Percentiles rank a stretch among this genome's conserved stretches.
These are phyloP conservation scores for Tortricodes alternella DNA, from an alignment of 2,888 invertebrate species.

Conservation along the genomic window DNA sequence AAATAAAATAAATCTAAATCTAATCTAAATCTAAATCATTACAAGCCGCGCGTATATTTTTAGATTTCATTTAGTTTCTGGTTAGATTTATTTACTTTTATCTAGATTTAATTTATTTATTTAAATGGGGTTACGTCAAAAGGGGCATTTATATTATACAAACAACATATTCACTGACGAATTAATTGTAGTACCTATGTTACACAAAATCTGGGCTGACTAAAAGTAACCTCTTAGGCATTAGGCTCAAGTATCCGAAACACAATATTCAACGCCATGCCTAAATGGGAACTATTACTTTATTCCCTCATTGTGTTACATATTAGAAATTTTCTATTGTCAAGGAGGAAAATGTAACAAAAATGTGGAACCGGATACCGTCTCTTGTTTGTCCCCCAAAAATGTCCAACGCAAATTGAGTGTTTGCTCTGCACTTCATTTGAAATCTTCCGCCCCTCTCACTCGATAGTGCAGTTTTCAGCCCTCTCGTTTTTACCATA, in stretches of 20 bases:
- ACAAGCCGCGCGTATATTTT: too few relatives aligned
- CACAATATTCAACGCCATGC: slow-evolving; percentile 7
- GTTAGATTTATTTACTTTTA: too few relatives aligned
- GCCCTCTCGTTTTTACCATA: slow-evolving; percentile 12
- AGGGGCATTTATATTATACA: too few relatives aligned
- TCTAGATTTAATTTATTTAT: too few relatives aligned
- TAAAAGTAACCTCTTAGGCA: neutral
- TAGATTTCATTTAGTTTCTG: too few relatives aligned
- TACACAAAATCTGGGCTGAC: too few relatives aligned
- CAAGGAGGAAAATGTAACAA: slow-evolving; percentile 28
- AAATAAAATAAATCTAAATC: too few relatives aligned
- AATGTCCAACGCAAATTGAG: slow-evolving; percentile 59
- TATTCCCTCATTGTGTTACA: slow-evolving; percentile 23
- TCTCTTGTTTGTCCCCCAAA: slow-evolving; percentile 44
- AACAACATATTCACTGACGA: too few relatives aligned
- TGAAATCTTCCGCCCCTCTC: slow-evolving; percentile 58
- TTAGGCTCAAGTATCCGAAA: slow-evolving; percentile 16
- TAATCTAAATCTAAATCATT: too few relatives aligned
- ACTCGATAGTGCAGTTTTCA: slow-evolving; percentile 38
- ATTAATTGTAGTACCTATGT: too few relatives aligned
- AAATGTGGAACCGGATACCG: slow-evolving; percentile 35
- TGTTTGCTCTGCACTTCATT: slow-evolving; percentile 75
- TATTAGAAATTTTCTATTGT: slow-evolving; percentile 29
- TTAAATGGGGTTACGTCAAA: too few relatives aligned
- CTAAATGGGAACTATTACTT: slow-evolving; percentile 17